Percentiles rank a stretch among this genome's conserved stretches.
phyloP scores from a whole-genome alignment of 2,113 vertebrate genomes.

The Leptobrachium ailaonicum region DNA sequence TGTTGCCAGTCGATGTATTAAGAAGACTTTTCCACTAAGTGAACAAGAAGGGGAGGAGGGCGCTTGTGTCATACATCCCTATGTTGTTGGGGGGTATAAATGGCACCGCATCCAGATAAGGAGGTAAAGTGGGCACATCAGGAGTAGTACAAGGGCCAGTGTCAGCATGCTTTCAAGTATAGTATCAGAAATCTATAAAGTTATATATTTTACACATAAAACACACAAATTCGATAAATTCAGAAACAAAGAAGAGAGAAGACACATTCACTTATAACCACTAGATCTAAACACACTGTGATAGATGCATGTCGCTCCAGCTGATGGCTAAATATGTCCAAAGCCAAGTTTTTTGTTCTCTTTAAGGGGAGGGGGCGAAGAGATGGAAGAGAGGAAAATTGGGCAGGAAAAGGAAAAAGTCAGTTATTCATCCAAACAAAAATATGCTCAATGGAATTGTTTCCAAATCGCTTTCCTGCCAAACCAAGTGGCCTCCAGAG shows the following conservation, averaged over 20 bases:
- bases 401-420: constrained; percentile 34
- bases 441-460: constrained; percentile 40
- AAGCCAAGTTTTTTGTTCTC: not conserved
- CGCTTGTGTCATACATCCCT: too few species aligned
- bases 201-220: too few species aligned
- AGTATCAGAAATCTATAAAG: too few species aligned
- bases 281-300: not conserved
- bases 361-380: not conserved
- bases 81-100: too few species aligned
- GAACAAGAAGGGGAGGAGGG: too few species aligned
- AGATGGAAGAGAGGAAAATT: constrained; percentile 31
- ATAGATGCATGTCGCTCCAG: constrained; percentile 12
- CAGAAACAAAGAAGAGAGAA: not conserved
- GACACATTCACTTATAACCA: not conserved
- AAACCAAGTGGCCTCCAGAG: constrained; percentile 35
- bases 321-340: constrained; percentile 14
- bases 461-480: constrained; percentile 31
- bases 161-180: too few species aligned
- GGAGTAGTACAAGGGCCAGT: too few species aligned
- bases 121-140: too few species aligned
- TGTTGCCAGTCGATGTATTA: too few species aligned
- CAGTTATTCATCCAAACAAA: constrained; percentile 34
- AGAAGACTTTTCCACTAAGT: too few species aligned
- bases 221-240: too few species aligned
- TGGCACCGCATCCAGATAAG: too few species aligned